Percentiles rank a stretch among this genome's conserved stretches.
Conservation (phyloP, 2,888 invertebrate species). For the Leptinotarsa haldemani region DNA sequence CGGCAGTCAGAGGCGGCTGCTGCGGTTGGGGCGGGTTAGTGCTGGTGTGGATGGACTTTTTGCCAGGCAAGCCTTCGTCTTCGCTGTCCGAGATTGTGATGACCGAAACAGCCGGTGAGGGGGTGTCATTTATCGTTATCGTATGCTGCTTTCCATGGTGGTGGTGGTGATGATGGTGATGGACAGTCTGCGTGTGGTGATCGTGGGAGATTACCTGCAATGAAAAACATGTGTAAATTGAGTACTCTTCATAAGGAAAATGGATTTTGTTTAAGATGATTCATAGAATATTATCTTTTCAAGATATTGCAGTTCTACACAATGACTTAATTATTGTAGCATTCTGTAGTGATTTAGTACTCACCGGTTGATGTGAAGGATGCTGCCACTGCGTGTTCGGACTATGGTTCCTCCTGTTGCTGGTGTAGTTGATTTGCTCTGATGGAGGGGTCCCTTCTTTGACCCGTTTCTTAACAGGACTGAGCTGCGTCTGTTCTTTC, state of each 20-base stretch:
- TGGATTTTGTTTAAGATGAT: no score
- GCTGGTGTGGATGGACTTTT: conserved; percentile 56
- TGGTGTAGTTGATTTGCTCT: conserved; percentile 58
- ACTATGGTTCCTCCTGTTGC: conserved; percentile 60
- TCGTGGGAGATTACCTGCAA: conserved; percentile 51
- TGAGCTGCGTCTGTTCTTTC: conserved; percentile 89
- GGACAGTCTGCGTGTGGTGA: conserved; percentile 53
- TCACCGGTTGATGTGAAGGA: conserved; percentile 59
- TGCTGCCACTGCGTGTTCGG: conserved; percentile 66
- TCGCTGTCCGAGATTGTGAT: conserved; percentile 97
- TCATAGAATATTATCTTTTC: no score
- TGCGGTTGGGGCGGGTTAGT: conserved; percentile 34
- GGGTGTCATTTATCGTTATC: conserved; percentile 95
- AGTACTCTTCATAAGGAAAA: no score
- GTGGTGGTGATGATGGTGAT: conserved; percentile 52
- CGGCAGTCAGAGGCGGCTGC: conserved; percentile 50
- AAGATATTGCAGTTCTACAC: no score
- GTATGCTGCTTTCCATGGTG: conserved; percentile 77
- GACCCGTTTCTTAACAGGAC: conserved; percentile 96
- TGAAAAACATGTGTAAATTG: not conserved
- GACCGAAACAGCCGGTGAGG: conserved; percentile 93
- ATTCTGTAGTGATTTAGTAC: conserved; percentile 20
- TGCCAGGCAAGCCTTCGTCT: conserved; percentile 75
- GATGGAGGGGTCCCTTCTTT: conserved; percentile 94
- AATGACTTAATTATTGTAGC: no score